Base-by-base conservation (phyloP, 2,113 vertebrate species). In the Indri indri region DNA sequence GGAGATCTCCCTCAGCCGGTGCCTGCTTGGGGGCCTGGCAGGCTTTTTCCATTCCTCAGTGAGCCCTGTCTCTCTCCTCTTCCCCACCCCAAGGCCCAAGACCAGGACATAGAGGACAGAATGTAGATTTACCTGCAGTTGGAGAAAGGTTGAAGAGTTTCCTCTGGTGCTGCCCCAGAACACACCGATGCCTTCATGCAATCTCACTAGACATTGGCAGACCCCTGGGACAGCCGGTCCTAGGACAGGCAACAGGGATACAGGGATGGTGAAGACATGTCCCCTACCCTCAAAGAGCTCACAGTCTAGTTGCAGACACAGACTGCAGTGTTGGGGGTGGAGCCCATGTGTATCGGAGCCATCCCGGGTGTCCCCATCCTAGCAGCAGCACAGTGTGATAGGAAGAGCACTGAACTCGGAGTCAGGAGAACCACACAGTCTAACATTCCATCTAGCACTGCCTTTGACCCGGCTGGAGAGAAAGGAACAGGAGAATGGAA, bases 111-210 rank as follows among this genome's bases (percentile, higher is more conserved):
- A 40, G 12, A 86, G 25, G 76, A 22, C 5, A 20, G 95, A 77
- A 50, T 5, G 3, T 1, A 16, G 9, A 17, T 20, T 57, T 83
- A 23, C 11, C 42, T 37, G 20, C 22, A 22, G 4, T 70, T 66
- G 30, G 22, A 94, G 32, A 80, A 68, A 32, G 57, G 6, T 23
- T 30, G 4, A 66, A 68, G 79, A 6, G 12, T 17, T 71, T 73
- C 74, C 57, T 37, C 54, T 3, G 42, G 34, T 59, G n/a, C 37
- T 13, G 14, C 18, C 47, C 47, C 9, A 59, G 61, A 76, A 37
- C 6, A 68, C 0, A 17, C 5, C 40, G 11, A 6, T 5, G 20
- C 8, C 74, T 63, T 77, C 20, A 7, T 6, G 23, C 0, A 5
- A 10, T 34, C 54, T 57, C 22, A 1, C n/a, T 37, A 34, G 83